These are phyloP conservation scores for Psettodes erumei DNA, from an alignment of 2,113 vertebrate species.

Conservation along the genomic window DNA sequence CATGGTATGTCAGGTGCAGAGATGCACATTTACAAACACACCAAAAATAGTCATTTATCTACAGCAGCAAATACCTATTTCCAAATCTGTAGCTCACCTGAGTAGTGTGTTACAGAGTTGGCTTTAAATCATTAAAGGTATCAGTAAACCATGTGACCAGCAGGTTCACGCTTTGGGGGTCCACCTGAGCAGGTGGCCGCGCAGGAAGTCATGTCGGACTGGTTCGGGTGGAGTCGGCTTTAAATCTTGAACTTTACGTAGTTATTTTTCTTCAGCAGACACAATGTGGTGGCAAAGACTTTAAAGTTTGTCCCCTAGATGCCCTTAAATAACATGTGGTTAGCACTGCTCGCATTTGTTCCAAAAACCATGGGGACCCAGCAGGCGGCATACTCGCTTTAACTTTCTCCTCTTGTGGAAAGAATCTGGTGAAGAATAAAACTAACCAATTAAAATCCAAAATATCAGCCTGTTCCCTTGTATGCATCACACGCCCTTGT, in stretches of 20 bases:
- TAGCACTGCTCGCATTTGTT: slow-evolving; percentile 57
- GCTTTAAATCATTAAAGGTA: slow-evolving; percentile 55
- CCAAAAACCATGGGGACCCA: slow-evolving; percentile 45
- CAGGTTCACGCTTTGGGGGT: slow-evolving; percentile 30
- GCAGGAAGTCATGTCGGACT: slow-evolving; percentile 31
- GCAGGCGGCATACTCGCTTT: background rate
- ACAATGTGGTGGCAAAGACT: slow-evolving; percentile 36
- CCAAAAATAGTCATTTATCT: slow-evolving; percentile 25
- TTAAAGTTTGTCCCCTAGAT: slow-evolving; percentile 49
- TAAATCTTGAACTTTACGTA: slow-evolving; percentile 41
- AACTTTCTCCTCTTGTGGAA: slow-evolving; percentile 3
- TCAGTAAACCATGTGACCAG: slow-evolving; percentile 61
- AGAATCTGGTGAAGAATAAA: slow-evolving; percentile 53
- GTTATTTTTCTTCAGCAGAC: slow-evolving; percentile 24
- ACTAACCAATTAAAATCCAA: slow-evolving; percentile 52
- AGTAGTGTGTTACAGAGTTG: slow-evolving; percentile 60
- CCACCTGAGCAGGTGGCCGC: slow-evolving; percentile 51
- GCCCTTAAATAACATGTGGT: slow-evolving; percentile 68
- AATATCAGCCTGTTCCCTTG: slow-evolving; percentile 14
- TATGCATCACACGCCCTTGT: background rate
- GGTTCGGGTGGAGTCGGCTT: slow-evolving; percentile 38
- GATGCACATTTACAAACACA: background rate
- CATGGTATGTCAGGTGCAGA: slow-evolving; percentile 2
- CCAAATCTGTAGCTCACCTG: slow-evolving; percentile 57
- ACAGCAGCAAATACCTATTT: slow-evolving; percentile 22